A percentile compares a stretch with the other conserved stretches of the same genome.
These are phyloP conservation scores for Meloidogyne hapla DNA, from an alignment of 1,140 invertebrate genomes.

Conservation along the genomic window DNA sequence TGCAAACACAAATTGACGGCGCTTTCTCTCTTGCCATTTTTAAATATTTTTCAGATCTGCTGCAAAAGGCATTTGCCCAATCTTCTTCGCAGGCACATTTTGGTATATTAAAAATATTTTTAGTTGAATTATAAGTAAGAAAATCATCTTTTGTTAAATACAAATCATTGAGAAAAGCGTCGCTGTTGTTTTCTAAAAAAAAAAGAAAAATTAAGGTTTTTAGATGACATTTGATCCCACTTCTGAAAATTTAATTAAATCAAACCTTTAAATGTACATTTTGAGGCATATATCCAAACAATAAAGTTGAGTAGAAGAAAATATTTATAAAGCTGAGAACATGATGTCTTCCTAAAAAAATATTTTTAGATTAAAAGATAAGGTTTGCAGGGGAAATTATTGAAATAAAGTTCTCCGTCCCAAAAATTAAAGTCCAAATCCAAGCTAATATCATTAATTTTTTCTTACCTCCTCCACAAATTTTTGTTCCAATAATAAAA, in stretches of 20 bases:
- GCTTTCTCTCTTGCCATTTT: constrained; percentile 31
- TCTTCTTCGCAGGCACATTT: constrained; percentile 41
- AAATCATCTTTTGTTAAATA: neutral
- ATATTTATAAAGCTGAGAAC: neutral
- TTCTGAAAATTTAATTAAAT: neutral
- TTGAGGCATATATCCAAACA: neutral
- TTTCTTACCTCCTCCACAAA: too few species aligned
- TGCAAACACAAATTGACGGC: constrained; percentile 48
- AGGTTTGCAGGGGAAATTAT: too few species aligned
- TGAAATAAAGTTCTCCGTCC: too few species aligned
- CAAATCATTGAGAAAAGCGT: too few species aligned
- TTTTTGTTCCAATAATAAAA: too few species aligned
- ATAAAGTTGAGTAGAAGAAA: neutral
- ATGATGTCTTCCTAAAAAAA: too few species aligned
- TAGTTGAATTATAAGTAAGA: neutral
- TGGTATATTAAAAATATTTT: constrained; percentile 4
- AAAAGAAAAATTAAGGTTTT: neutral
- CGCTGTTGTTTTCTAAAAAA: neutral
- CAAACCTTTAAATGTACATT: neutral
- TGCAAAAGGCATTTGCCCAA: constrained; percentile 37
- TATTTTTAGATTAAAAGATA: too few species aligned
- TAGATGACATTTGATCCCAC: neutral
- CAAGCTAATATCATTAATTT: too few species aligned
- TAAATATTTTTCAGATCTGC: constrained; percentile 21
- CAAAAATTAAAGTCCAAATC: too few species aligned